Base-by-base conservation (phyloP, 2,797 vertebrate genomes). In the Acanthopagrus latus region DNA sequence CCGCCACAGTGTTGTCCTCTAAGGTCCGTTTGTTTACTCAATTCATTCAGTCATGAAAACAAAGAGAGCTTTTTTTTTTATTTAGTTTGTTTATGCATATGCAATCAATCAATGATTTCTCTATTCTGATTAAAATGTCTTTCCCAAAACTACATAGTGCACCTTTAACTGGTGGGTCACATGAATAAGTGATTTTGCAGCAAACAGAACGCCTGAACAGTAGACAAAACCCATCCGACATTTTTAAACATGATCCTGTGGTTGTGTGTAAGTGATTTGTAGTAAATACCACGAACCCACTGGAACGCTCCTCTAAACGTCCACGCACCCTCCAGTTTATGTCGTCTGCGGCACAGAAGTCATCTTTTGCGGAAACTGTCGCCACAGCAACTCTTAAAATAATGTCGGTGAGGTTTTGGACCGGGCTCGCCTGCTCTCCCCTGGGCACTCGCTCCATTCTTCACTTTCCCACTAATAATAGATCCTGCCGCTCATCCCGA, bases 381-480 rank as follows among this genome's bases (percentile, higher is more conserved):
- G 77, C 82, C 80, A 60, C 89, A 88, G 86, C 71, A 82, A 66
- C 80, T 86, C 77, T 64, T 81, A 83, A 85, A 90, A 87, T 89
- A 86, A 88, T 84, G 76, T 77, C 62, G 41, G 41, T 50, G 65
- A 79, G 84, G 78, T 82, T 82, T 85, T 62, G 84, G 55, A 33
- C 72, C 50, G 27, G 29, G 8, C 72, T 80, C 73, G 21, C 52
- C 51, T 25, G 16, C 51, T 58, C 18, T 69, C 60, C 81, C 74
- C 43, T 3, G 71, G 66, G 63, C 21, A 10, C 71, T 79, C 55
- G 0, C 81, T 77, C 52, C 78, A 67, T 81, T 72, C 67, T 78
- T 76, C 63, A 70, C 79, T 64, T 29, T 23, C 74, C 78, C 54
- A 58, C 87, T 82, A 81, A 87, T 91, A 88, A 91, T 84, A 91